Base-by-base conservation (phyloP, 2,113 vertebrate genomes). In the Periophthalmodon schlosseri region DNA sequence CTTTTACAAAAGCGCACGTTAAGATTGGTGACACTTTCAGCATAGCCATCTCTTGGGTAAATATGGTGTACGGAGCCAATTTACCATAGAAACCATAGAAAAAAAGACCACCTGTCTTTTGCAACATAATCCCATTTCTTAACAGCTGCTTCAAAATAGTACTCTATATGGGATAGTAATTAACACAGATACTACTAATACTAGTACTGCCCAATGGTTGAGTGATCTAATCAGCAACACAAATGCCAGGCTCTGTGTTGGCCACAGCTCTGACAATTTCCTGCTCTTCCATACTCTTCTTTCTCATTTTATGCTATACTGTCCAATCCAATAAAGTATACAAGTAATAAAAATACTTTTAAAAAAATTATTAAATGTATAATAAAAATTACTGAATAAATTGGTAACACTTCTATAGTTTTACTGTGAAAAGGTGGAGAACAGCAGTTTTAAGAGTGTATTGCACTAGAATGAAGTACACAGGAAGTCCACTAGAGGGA, bases 401-500 rank as follows among this genome's bases (percentile, higher is more conserved):
- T 49, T 11, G 7, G 49, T 16, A 49, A 50, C 2, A n/a, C 5
- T 54, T n/a, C 18, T 8, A 54, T 18, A 54, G 0, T 54, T 54
- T 20, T 8, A n/a, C 18, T n/a, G 20, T n/a, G 2, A n/a, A 54
- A 54, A 54, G 39, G 39, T 10, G 39, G 2, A 54, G 20, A 20
- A 10, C 39, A 44, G 39, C 1, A 11, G 39, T 6, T 20, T 5
- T 5, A 24, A 58, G 13, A 81, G 74, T 73, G 77, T 16, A 76
- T 75, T 39, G 3, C 15, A 50, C 14, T 13, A 57, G 20, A 60
- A 0, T 74, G 75, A 15, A 63, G 64, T 18, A 64, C 28, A 33
- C 34, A 54, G 20, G 4, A 18, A 0, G 0, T 61, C 89, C 91
- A 87, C 87, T 78, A 88, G 91, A 81, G 86, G 91, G 88, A 88